These are phyloP conservation scores for Sesamia inferens DNA, from an alignment of 2,888 invertebrate genomes.

Conservation along the genomic window DNA sequence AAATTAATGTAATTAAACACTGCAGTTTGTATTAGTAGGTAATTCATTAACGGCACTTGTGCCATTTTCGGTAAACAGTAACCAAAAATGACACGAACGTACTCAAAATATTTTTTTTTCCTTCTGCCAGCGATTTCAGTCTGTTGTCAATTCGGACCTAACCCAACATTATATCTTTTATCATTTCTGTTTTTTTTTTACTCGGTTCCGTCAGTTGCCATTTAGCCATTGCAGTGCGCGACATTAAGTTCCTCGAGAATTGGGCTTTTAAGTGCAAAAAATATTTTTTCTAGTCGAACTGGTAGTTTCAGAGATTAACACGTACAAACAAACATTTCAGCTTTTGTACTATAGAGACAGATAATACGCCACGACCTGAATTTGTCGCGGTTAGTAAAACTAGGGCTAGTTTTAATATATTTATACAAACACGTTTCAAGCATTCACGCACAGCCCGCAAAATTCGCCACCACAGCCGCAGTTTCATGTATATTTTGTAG, in stretches of 20 bases:
- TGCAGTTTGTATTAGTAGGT: background rate
- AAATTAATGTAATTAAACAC: background rate
- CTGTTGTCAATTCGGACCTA: too few species aligned
- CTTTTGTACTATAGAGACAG: background rate
- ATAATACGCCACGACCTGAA: background rate
- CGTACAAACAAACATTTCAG: background rate
- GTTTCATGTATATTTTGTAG: slow-evolving; percentile 20
- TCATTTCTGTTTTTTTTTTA: too few species aligned
- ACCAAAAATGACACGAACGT: background rate
- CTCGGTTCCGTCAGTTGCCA: too few species aligned
- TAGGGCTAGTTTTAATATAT: slow-evolving; percentile 11
- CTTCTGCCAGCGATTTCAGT: too few species aligned
- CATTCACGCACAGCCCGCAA: slow-evolving; percentile 23
- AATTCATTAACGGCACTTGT: background rate
- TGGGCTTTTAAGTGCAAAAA: too few species aligned
- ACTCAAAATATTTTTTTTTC: too few species aligned
- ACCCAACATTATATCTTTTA: too few species aligned
- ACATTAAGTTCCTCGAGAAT: too few species aligned
- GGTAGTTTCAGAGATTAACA: too few species aligned
- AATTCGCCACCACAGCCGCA: slow-evolving; percentile 10
- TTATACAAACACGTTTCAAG: slow-evolving; percentile 29
- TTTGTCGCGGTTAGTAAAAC: background rate
- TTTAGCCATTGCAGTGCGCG: too few species aligned
- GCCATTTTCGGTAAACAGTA: too few species aligned
- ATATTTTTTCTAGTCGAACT: too few species aligned